phyloP scores from a whole-genome alignment of 2,113 vertebrate genomes.

The Caloenas nicobarica region DNA sequence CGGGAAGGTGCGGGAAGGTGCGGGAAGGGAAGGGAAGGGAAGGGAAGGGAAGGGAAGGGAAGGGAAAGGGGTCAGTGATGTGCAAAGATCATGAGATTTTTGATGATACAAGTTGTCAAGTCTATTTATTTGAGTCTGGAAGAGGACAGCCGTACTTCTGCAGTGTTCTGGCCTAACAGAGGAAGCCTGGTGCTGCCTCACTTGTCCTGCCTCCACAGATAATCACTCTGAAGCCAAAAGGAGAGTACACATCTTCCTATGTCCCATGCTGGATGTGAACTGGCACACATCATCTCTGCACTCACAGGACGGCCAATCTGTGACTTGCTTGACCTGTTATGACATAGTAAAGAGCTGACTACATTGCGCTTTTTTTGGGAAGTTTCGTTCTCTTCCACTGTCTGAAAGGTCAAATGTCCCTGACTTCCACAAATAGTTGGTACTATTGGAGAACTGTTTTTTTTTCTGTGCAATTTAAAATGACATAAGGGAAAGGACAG shows the following conservation, averaged over 20 bases:
- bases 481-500: neutral
- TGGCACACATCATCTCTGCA: neutral
- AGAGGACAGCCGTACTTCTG: neutral
- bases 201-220: neutral
- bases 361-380: neutral
- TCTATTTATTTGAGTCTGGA: neutral
- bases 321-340: neutral
- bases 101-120: neutral
- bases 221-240: neutral
- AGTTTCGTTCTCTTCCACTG: neutral
- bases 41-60: neutral
- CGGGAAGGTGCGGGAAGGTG: too few relatives aligned
- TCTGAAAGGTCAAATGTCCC: neutral
- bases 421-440: neutral
- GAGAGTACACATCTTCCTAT: neutral
- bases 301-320: neutral
- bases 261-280: accelerated
- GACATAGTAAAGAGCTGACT: neutral
- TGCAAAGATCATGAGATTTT: neutral
- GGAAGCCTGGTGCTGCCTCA: neutral
- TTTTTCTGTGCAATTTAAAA: neutral
- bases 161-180: neutral
- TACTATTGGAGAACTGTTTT: neutral
- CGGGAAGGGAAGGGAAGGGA: neutral
- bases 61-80: neutral